Evolutionary conservation across 2,888 invertebrate species (phyloP).

Genomic region (Drosophila greeni): DNA sequence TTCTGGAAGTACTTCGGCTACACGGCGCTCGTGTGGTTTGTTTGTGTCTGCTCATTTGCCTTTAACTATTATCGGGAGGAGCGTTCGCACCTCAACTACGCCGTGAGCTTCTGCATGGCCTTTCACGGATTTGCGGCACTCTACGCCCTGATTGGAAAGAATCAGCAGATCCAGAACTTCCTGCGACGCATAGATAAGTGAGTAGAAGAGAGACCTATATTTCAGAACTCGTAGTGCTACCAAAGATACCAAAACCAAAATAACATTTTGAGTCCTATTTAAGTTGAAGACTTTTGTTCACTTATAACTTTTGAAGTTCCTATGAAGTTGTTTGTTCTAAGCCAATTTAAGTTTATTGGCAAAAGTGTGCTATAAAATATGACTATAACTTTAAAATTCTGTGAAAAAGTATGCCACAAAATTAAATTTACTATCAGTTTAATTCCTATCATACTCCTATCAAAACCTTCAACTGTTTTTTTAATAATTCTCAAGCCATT

Average conservation of each 20-base stretch:
- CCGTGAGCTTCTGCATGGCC: constrained; percentile 67
- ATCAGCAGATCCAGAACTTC: constrained; percentile 71
- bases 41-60: constrained; percentile 64
- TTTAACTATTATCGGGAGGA: constrained; percentile 70
- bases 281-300: too few species aligned
- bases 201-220: constrained; percentile 16
- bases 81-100: constrained; percentile 70
- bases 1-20: constrained; percentile 72
- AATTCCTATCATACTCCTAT: background rate
- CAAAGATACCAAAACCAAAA: background rate
- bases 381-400: too few species aligned
- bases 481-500: background rate
- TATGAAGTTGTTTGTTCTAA: too few species aligned
- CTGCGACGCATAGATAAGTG: constrained; percentile 69
- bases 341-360: too few species aligned
- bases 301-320: too few species aligned
- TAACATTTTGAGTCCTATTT: too few species aligned
- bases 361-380: background rate
- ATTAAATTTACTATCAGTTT: background rate
- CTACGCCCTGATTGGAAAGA: constrained; percentile 69
- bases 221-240: background rate
- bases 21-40: constrained; percentile 65
- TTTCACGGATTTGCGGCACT: constrained; percentile 73
- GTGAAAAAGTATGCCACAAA: too few species aligned
- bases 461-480: background rate